phyloP scores from a whole-genome alignment of 2,113 vertebrate species.

The Theristicus caerulescens region DNA sequence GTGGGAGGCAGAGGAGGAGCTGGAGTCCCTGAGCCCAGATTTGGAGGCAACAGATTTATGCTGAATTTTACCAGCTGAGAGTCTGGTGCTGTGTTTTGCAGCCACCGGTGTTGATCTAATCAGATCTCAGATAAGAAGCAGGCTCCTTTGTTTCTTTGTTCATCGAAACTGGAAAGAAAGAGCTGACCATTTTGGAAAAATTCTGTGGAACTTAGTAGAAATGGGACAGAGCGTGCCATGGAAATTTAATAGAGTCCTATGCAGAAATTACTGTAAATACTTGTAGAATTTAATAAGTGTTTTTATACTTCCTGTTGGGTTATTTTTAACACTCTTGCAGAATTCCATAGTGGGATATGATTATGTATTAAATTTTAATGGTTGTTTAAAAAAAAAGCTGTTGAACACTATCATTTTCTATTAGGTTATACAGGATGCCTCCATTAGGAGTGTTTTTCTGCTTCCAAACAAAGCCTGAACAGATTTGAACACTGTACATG shows the following conservation, averaged over 20 bases:
- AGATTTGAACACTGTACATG: neutral
- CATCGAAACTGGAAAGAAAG: neutral
- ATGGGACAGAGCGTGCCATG: neutral
- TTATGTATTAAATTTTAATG: conserved; percentile 40
- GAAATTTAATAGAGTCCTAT: conserved; percentile 46
- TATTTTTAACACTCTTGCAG: conserved; percentile 56
- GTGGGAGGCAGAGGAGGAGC: neutral
- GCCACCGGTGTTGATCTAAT: neutral
- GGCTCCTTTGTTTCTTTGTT: neutral
- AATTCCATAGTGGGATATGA: neutral
- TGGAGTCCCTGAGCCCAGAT: neutral
- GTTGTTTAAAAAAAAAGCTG: neutral
- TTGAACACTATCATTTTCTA: neutral
- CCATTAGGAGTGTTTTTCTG: neutral
- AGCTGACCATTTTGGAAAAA: conserved; percentile 17
- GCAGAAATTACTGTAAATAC: conserved; percentile 61
- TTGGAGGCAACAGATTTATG: neutral
- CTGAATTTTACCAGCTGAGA: neutral
- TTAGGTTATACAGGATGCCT: neutral
- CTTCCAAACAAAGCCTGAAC: conserved; percentile 44
- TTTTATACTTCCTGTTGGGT: conserved; percentile 64
- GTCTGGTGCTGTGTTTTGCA: neutral
- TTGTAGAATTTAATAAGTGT: conserved; percentile 53
- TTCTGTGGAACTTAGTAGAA: neutral
- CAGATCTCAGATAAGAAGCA: conserved; percentile 14